These are phyloP conservation scores for Centropristis striata DNA, from an alignment of 2,113 vertebrate genomes.

Conservation along the genomic window DNA sequence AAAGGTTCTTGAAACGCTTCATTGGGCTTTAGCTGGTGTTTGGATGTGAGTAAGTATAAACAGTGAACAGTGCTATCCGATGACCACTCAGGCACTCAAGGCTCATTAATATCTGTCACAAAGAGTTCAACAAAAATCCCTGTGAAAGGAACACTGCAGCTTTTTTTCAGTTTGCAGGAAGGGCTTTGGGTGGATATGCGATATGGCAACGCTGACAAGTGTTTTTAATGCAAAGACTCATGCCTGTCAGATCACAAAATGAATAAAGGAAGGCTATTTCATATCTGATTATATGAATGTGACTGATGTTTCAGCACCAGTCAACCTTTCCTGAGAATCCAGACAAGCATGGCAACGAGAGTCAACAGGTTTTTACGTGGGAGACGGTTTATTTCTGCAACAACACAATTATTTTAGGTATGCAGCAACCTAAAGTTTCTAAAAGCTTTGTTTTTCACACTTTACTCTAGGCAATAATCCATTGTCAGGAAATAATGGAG, in stretches of 20 bases:
- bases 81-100: constrained; percentile 52
- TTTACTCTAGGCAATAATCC: background rate
- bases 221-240: constrained; percentile 41
- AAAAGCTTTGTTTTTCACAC: background rate
- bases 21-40: constrained; percentile 26
- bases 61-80: constrained; percentile 61
- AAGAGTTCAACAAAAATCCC: constrained; percentile 10
- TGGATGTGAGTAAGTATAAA: constrained; percentile 51
- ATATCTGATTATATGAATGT: constrained; percentile 6
- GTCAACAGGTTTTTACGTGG: background rate
- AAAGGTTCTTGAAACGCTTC: constrained; percentile 38
- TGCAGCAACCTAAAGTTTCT: background rate
- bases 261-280: background rate
- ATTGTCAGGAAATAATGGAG: background rate
- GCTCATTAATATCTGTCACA: constrained; percentile 65
- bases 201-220: constrained; percentile 61
- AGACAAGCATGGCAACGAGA: background rate
- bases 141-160: constrained; percentile 29
- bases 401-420: background rate
- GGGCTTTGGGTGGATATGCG: constrained; percentile 21
- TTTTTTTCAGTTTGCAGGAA: constrained; percentile 36
- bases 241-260: constrained; percentile 45
- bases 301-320: background rate
- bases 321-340: background rate
- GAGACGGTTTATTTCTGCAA: background rate